Conservation (phyloP, 2,113 vertebrate genomes). For the Romanogobio albipinnatus region DNA sequence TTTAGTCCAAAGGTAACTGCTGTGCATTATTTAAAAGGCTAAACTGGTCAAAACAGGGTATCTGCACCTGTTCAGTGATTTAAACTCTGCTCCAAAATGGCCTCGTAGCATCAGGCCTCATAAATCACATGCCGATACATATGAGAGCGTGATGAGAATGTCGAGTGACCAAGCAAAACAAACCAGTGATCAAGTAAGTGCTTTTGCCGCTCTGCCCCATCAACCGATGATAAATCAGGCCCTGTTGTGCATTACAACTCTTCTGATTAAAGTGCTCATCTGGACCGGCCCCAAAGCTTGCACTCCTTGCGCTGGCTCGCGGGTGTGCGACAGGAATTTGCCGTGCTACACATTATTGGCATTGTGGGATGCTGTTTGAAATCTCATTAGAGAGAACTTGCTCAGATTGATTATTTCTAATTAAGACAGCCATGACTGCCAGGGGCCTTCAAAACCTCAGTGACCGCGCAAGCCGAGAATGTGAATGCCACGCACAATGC, state of each 20-base stretch:
- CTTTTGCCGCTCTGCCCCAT: constrained; percentile 45
- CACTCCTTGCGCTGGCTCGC: constrained; percentile 58
- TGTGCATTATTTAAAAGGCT: not conserved
- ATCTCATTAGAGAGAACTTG: constrained; percentile 33
- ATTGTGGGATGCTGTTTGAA: constrained; percentile 33
- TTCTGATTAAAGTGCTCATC: constrained; percentile 77
- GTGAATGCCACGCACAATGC: not conserved
- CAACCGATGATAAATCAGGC: constrained; percentile 66
- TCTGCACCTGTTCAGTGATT: constrained; percentile 3
- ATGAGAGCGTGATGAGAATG: constrained; percentile 21
- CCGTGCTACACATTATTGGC: constrained; percentile 50
- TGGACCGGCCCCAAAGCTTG: constrained; percentile 70
- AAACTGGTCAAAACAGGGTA: not conserved
- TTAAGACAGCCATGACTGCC: constrained; percentile 17
- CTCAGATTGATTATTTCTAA: constrained; percentile 31
- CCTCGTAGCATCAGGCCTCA: not conserved
- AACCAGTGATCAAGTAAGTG: constrained; percentile 54
- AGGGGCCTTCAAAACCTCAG: not conserved
- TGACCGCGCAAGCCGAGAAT: not conserved
- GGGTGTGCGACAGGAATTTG: constrained; percentile 54
- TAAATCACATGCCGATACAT: constrained; percentile 40
- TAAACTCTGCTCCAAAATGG: not conserved
- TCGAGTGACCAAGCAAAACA: constrained; percentile 37
- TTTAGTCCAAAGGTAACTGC: not conserved
- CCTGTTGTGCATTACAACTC: constrained; percentile 62